Conservation (phyloP, 2,113 vertebrate species). For the Saccopteryx bilineata region DNA sequence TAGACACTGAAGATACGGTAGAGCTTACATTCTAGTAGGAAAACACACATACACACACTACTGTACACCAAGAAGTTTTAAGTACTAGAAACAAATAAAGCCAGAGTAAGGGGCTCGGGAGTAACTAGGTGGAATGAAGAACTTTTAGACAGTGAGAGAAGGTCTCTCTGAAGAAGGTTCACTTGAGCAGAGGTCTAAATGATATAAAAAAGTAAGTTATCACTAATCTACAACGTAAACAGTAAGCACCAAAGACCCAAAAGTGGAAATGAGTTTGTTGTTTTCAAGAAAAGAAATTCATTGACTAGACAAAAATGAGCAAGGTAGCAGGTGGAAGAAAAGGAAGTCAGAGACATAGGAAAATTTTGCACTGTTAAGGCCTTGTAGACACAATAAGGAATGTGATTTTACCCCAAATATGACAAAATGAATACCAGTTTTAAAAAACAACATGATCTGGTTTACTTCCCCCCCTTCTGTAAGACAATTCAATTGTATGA, state of each 20-base stretch:
- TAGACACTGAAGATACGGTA: not conserved
- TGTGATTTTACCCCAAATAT: not conserved
- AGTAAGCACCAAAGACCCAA: not conserved
- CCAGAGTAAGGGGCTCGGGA: not conserved
- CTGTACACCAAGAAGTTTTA: not conserved
- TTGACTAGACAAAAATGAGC: not conserved
- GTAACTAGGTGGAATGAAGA: not conserved
- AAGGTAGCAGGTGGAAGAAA: fast-evolving
- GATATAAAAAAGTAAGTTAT: not conserved
- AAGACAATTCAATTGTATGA: not conserved
- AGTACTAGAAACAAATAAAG: not conserved
- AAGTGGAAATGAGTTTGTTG: not conserved
- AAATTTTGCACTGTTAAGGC: not conserved
- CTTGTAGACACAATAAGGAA: not conserved
- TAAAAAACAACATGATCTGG: not conserved
- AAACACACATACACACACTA: not conserved
- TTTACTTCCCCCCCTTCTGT: not conserved
- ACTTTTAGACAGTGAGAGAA: not conserved
- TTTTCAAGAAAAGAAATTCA: slow-evolving; percentile 23
- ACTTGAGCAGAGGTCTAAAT: not conserved
- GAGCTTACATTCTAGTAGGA: not conserved
- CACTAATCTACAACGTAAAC: not conserved
- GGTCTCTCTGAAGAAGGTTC: not conserved
- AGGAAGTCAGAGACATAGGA: not conserved
- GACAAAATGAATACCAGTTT: not conserved